Evolutionary conservation across 2,113 vertebrate species (phyloP).

Genomic region (Spilogale gracilis): DNA sequence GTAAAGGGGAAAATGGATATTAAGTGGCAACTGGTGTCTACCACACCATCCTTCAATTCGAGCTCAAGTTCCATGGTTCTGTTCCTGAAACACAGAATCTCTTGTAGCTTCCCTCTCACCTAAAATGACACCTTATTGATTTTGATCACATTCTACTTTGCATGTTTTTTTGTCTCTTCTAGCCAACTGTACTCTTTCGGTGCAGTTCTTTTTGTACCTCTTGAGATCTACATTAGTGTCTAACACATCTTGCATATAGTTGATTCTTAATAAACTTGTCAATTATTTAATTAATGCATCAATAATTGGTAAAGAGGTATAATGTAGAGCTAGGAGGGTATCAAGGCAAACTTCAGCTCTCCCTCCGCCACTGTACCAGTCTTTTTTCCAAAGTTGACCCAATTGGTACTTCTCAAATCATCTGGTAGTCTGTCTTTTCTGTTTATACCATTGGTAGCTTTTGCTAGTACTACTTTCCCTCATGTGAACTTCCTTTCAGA

Average conservation of each 20-base stretch:
- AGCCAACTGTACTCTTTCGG: not conserved
- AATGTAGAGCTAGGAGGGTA: not conserved
- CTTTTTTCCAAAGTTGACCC: not conserved
- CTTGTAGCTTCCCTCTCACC: not conserved
- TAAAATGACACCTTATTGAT: not conserved
- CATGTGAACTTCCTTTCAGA: not conserved
- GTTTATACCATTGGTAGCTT: not conserved
- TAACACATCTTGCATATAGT: not conserved
- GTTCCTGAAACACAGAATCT: not conserved
- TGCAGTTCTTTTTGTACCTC: not conserved
- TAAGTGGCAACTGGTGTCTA: not conserved
- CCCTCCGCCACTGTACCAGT: not conserved
- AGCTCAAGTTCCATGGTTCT: not conserved
- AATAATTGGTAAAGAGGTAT: not conserved
- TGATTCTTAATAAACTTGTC: not conserved
- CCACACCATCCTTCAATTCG: not conserved
- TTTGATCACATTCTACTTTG: conserved; percentile 7
- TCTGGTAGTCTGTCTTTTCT: not conserved
- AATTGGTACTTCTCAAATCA: not conserved
- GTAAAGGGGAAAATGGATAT: not conserved
- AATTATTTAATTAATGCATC: not conserved
- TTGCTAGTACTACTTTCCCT: not conserved
- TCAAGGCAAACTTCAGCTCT: not conserved
- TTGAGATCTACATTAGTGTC: not conserved
- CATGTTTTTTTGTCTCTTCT: not conserved